phyloP scores from a whole-genome alignment of 2,113 vertebrate genomes.

The Salvelinus namaycush region DNA sequence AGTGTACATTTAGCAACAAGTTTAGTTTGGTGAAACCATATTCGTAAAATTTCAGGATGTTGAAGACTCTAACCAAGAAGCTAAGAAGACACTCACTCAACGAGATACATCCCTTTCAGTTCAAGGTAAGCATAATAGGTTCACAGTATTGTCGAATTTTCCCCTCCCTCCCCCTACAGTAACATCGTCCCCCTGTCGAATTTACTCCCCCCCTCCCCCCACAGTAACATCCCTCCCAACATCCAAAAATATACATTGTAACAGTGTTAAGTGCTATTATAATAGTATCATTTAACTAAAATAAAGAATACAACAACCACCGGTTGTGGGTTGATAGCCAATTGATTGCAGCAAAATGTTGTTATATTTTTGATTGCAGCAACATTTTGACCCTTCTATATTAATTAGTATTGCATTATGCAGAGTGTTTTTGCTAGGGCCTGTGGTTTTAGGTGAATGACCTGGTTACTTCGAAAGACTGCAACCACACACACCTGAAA shows the following conservation, averaged over 20 bases:
- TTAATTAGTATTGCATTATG: conserved; percentile 27
- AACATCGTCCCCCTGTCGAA: not conserved
- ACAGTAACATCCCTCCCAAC: not conserved
- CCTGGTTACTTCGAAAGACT: not conserved
- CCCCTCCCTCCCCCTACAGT: not conserved
- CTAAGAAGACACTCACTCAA: conserved; percentile 86
- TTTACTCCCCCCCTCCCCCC: too few species aligned
- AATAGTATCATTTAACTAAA: not conserved
- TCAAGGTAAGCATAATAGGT: conserved; percentile 79
- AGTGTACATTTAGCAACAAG: conserved; percentile 1
- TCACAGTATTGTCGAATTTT: not conserved
- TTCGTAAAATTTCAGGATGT: conserved; percentile 63
- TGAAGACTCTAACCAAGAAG: conserved; percentile 89
- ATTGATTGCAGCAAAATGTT: not conserved
- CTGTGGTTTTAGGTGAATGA: not conserved
- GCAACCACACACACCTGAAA: conserved; percentile 3
- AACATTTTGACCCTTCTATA: conserved; percentile 43
- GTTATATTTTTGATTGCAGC: not conserved
- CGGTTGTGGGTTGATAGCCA: not conserved
- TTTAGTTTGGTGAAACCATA: conserved; percentile 28
- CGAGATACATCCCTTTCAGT: conserved; percentile 87
- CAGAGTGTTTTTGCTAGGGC: conserved; percentile 14
- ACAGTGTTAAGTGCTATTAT: not conserved
- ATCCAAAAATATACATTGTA: not conserved
- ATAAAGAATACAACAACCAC: not conserved